These are phyloP conservation scores for Penelope pileata DNA, from an alignment of 2,113 vertebrate species.

Conservation along the genomic window DNA sequence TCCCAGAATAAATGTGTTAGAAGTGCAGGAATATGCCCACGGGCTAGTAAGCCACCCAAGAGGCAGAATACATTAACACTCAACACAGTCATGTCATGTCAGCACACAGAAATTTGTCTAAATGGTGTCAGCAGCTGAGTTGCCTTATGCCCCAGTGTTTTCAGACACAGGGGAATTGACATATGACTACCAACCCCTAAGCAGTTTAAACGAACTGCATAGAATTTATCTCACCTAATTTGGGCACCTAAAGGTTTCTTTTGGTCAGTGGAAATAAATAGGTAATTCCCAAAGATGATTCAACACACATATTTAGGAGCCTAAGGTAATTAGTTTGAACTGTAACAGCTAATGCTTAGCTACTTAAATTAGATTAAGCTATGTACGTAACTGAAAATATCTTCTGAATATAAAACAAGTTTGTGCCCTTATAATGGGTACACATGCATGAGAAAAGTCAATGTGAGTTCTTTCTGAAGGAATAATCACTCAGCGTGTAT, in stretches of 20 bases:
- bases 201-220: background rate
- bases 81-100: background rate
- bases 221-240: background rate
- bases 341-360: background rate
- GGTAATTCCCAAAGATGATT: background rate
- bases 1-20: background rate
- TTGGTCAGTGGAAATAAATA: background rate
- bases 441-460: conserved; percentile 3
- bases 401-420: conserved; percentile 29
- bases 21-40: background rate
- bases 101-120: background rate
- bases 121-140: background rate
- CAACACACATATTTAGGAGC: background rate
- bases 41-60: background rate
- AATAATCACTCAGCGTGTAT: background rate
- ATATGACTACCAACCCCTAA: background rate
- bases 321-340: conserved; percentile 40
- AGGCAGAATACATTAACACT: conserved; percentile 3
- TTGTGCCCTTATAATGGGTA: background rate
- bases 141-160: background rate
- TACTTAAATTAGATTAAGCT: conserved; percentile 44
- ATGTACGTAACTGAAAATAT: background rate
- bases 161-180: background rate
- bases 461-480: background rate
- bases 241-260: background rate